Base-by-base conservation (phyloP, 2,888 invertebrate species). In the Lepidochrysops patricia region DNA sequence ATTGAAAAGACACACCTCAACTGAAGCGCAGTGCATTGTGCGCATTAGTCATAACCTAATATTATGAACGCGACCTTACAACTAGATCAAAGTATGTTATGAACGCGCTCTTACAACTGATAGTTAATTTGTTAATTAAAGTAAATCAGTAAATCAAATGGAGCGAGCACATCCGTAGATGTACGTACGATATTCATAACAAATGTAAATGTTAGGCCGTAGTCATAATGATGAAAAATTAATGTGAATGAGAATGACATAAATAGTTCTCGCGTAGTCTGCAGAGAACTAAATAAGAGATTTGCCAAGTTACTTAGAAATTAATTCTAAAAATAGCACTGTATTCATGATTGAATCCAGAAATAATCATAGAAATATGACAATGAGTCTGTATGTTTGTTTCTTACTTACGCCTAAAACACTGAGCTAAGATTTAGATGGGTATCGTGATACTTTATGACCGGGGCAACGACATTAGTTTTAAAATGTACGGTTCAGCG, bases 101-200 rank as follows among this genome's bases (percentile, higher is more conserved):
- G 25, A 49, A 49, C 15, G 9, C 9, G 32, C 7, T 26, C 7
- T 27, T 26, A 57, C n/a, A 26, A 13, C 26, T 29, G 26, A 26
- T 37, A 9, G 26, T 57, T 48, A 29, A 48, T 48, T 48, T 29
- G 27, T 48, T 57, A 60, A 57, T 60, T 56, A 48, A 26, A 60
- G 27, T 57, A 49, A 60, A 34, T 25, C 49, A 26, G 57, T 50
- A 23, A 58, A 60, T 64, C 64, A 61, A 65, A 68, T 67, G 63
- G 62, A 61, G 64, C 63, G 63, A 50, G 60, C 64, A 67, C 67
- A 66, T 61, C 64, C 64, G 58, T 62, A 66, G 66, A 66, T 34
- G 64, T 67, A 65, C 67, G 67, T 60, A 58, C 60, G 61, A 62
- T 65, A 62, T 65, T 60, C 61, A 64, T 68, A 65, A 68, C 62